Evolutionary conservation across 2,797 vertebrate genomes (phyloP), one percentile per base, ranked within the genome.

Genomic region (Neomorphus geoffroyi): DNA sequence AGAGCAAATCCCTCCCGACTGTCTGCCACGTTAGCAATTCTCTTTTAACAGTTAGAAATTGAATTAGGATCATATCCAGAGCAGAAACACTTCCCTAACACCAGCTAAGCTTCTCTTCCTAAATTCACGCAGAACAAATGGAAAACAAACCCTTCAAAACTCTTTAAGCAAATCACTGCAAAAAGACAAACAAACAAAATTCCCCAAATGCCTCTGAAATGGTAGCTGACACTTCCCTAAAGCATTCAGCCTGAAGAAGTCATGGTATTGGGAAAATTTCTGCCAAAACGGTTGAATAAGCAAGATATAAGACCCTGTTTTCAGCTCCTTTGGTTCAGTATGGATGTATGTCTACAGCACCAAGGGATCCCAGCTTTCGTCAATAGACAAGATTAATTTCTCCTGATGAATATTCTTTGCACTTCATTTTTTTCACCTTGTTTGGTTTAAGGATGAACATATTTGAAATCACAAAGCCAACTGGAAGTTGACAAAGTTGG

Each of bases 301-400:
- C 17, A 77, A 64, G 56, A 80, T 27, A 13, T 46, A 61, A 85
- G 54, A 56, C 10, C 6, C 6, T 43, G 6, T 22, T 79, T 80
- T 72, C 12, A 48, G 26, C 13, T 75, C 50, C n/a, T 88, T 86
- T 14, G 62, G 41, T 51, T 92, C 12, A 33, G 8, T 19, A 10
- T 13, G 13, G 15, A n/a, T n/a, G n/a, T n/a, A 39, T 30, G 18
- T 8, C 51, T 51, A 26, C 4, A 0, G 69, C 0, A 14, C 37
- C 7, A 19, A 13, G n/a, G 24, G 46, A 9, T 37, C 18, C 65
- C 61, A 46, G 15, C 10, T 75, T 65, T 51, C 37, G 45, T 3
- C 9, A 43, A 0, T 1, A 7, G 19, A 19, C 19, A 79, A 21
- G 43, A 74, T 32, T 1, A 46, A 12, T 6, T 33, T 48, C 28